These are phyloP conservation scores for Spizella passerina DNA, from an alignment of 2,797 vertebrate species.

Conservation along the genomic window DNA sequence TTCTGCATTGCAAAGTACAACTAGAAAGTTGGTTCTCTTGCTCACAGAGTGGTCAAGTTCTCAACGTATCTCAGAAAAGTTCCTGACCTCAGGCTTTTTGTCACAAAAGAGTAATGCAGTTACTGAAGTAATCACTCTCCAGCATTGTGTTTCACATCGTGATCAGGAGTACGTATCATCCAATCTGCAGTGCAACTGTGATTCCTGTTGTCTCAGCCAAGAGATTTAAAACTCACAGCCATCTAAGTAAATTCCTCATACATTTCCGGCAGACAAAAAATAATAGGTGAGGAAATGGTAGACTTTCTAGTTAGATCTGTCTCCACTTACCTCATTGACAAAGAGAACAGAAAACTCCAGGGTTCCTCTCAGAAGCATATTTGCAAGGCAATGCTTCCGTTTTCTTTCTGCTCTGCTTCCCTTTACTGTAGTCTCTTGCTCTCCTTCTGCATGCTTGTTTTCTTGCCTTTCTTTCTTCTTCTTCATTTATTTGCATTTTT, in stretches of 20 bases:
- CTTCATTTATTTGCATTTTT: neutral
- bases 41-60: neutral
- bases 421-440: neutral
- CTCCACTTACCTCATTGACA: neutral
- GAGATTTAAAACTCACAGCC: neutral
- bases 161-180: neutral
- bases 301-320: neutral
- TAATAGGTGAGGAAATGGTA: neutral
- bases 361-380: neutral
- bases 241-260: neutral
- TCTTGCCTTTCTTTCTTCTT: neutral
- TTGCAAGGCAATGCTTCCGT: neutral
- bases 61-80: neutral
- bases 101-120: neutral
- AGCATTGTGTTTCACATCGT: neutral
- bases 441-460: neutral
- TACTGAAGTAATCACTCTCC: neutral
- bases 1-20: neutral
- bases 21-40: neutral
- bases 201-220: neutral
- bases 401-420: neutral
- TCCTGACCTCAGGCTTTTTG: neutral
- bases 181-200: neutral
- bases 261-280: neutral
- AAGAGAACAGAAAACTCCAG: neutral